Conservation (phyloP, 2,888 invertebrate species). For the Pimpla rufipes region DNA sequence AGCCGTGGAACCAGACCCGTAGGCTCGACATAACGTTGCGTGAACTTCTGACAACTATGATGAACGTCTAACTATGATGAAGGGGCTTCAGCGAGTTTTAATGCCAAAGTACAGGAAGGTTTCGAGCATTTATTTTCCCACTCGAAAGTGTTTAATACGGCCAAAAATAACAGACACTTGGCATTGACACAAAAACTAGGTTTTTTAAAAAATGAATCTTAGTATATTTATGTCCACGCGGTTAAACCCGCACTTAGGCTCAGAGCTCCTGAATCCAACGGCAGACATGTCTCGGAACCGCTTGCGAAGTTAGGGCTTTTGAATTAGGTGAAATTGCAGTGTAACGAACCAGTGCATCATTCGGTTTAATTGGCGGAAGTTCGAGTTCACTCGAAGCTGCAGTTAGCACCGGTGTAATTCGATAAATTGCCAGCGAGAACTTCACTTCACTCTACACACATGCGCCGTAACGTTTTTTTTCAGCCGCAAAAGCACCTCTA, state of each 20-base stretch:
- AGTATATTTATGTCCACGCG: background rate
- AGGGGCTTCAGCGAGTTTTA: too few relatives aligned
- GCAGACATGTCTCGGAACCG: background rate
- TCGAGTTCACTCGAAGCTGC: conserved; percentile 14
- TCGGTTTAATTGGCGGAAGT: conserved; percentile 25
- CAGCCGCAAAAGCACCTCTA: conserved; percentile 6
- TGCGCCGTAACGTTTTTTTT: background rate
- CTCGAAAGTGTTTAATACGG: too few relatives aligned
- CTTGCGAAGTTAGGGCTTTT: background rate
- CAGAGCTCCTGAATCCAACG: background rate
- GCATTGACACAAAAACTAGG: too few relatives aligned
- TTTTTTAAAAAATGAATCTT: too few relatives aligned
- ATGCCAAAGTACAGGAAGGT: too few relatives aligned
- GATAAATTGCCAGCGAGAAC: conserved; percentile 17
- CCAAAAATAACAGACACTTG: too few relatives aligned
- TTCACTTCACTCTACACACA: background rate
- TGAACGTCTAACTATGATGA: too few relatives aligned
- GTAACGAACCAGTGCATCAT: conserved; percentile 17
- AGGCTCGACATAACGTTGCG: too few relatives aligned
- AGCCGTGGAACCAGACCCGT: too few relatives aligned
- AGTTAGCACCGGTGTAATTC: conserved; percentile 20
- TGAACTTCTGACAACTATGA: too few relatives aligned
- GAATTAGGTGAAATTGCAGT: conserved; percentile 9
- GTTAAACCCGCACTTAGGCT: background rate
- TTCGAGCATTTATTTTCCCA: too few relatives aligned